These are phyloP conservation scores for Syrmaticus mikado DNA, from an alignment of 2,113 vertebrate species.

Conservation along the genomic window DNA sequence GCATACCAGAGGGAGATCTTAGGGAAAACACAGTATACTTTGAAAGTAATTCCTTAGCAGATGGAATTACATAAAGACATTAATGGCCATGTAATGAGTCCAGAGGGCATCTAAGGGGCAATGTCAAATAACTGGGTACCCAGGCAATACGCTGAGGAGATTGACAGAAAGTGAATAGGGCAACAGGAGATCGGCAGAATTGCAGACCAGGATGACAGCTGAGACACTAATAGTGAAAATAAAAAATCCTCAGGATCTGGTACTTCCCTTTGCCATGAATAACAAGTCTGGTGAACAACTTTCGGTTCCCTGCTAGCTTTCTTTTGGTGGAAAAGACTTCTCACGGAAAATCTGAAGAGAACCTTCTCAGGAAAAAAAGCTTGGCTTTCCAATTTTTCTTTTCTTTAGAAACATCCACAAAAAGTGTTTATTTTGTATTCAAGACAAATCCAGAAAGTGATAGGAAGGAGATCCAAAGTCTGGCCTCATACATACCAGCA, in stretches of 20 bases:
- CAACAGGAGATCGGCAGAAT: background rate
- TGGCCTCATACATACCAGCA: background rate
- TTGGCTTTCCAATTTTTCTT: background rate
- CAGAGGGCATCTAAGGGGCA: conserved; percentile 47
- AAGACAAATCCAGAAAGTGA: background rate
- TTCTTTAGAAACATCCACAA: background rate
- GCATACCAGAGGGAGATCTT: conserved; percentile 43
- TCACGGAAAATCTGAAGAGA: background rate
- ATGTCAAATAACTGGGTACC: conserved; percentile 38
- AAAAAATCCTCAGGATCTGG: background rate
- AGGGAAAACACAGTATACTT: conserved; percentile 37
- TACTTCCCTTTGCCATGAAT: background rate
- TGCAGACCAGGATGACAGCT: background rate
- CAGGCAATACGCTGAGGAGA: background rate
- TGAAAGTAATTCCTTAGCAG: conserved; percentile 45
- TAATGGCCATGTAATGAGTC: conserved; percentile 35
- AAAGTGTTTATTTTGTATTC: background rate
- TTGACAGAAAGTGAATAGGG: conserved; percentile 8
- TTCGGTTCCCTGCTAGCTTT: background rate
- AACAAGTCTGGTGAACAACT: background rate
- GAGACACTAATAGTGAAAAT: background rate
- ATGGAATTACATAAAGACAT: conserved; percentile 44
- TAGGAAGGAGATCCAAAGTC: background rate
- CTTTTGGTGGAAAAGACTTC: background rate
- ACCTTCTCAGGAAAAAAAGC: background rate